Base-by-base conservation (phyloP, 2,888 invertebrate species). In the Amphimallon solstitiale region DNA sequence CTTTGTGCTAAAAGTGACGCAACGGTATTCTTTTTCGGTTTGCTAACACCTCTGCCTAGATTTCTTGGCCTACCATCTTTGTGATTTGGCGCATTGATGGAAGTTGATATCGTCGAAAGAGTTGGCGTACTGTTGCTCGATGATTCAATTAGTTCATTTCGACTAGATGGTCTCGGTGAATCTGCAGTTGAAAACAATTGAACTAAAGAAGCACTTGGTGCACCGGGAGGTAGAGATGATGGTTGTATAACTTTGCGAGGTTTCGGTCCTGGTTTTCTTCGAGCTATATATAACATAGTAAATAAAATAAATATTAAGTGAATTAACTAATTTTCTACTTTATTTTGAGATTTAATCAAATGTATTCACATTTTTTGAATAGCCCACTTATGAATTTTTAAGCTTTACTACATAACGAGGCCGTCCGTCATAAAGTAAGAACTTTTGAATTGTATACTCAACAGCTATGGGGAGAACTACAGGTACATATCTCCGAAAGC, bases 11-110 rank as follows among this genome's bases (percentile, higher is more conserved):
- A 83, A 56, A 95, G 83, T 1, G 94, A 94, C 0, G 95, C 95
- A 0, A 95, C 95, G 0, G 95, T 95, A 80, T 95, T 95, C 85
- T 95, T 95, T 86, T 95, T 95, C 69, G 94, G 94, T 80, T 94
- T 94, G 75, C 93, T 93, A 17, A 94, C 93, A 0, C 94, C 94
- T 4, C 94, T 87, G 19, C 94, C 94, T 21, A 94, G 85, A 83
- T 94, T 94, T 7, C 94, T 86, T 0, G 94, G 93, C 34, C 94
- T 83, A 2, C 93, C 92, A 78, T 94, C 94, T 69, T 93, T 90
- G 70, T 82, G 80, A 72, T 79, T 80, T 5, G 75, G 71, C n/a
- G 73, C 69, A 9, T 72, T 73, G 52, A 74, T 65, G 46, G 71
- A 65, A 34, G 62, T 63, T 4, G 73, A 72, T 49, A 70, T 67